Evolutionary conservation across 2,797 vertebrate genomes (phyloP).

Genomic region (Chaetodon trifasciatus): DNA sequence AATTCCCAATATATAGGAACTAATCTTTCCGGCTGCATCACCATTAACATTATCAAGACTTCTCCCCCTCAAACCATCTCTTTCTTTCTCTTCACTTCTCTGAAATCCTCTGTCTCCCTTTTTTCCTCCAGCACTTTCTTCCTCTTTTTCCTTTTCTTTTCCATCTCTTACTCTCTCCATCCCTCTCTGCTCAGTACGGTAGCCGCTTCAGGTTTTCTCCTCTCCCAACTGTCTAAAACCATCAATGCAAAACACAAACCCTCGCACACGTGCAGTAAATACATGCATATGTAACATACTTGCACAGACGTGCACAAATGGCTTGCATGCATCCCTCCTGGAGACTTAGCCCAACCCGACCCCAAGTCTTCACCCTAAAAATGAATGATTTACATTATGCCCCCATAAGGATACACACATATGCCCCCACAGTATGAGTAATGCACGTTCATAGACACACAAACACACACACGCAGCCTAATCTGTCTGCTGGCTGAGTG

Average conservation of each 20-base stretch:
- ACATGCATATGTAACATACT: slow-evolving; percentile 24
- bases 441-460: slow-evolving; percentile 7
- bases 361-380: no score
- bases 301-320: slow-evolving; percentile 11
- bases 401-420: no score
- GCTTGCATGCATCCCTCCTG: background rate
- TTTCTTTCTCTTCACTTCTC: background rate
- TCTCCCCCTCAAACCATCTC: background rate
- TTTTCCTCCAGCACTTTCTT: background rate
- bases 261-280: slow-evolving; percentile 3
- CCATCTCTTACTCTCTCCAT: background rate
- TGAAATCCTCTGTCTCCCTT: background rate
- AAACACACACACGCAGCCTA: slow-evolving; percentile 31
- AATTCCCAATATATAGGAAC: background rate
- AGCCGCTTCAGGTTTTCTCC: slow-evolving; percentile 27
- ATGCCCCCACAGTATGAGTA: no score
- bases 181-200: slow-evolving; percentile 16
- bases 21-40: background rate
- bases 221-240: slow-evolving; percentile 17
- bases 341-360: no score
- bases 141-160: background rate
- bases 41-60: background rate
- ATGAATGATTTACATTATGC: no score
- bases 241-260: slow-evolving; percentile 25
- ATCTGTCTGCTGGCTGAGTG: slow-evolving; percentile 45